These are phyloP conservation scores for Acrobasis repandana DNA, from an alignment of 2,888 invertebrate genomes.

Conservation along the genomic window DNA sequence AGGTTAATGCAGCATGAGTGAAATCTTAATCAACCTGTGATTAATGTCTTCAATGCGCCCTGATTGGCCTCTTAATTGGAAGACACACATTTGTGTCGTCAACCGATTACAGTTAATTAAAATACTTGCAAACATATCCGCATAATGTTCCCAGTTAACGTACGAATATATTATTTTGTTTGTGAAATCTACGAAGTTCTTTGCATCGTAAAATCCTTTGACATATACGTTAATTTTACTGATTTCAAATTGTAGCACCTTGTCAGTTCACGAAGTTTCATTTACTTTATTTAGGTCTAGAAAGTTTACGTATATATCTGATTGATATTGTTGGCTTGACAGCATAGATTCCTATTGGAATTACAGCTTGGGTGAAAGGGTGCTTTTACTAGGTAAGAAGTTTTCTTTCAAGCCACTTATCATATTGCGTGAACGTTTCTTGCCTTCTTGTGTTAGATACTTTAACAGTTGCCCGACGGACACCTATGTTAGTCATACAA, in stretches of 20 bases:
- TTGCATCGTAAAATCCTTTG: neutral
- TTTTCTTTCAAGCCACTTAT: no score
- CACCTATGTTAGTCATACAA: neutral
- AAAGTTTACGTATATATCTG: no score
- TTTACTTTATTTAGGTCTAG: no score
- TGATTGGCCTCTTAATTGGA: constrained; percentile 10
- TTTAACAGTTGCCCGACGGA: neutral
- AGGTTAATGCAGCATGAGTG: neutral
- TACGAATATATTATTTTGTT: constrained; percentile 5
- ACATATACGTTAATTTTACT: no score
- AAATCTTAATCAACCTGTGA: constrained; percentile 11
- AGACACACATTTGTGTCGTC: constrained; percentile 10
- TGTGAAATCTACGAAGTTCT: neutral
- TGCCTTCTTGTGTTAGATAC: no score
- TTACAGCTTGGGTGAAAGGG: no score
- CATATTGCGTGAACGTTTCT: no score
- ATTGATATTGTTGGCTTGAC: no score
- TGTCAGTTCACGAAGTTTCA: no score
- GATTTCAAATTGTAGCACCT: no score
- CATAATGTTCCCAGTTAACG: constrained; percentile 6
- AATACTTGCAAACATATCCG: constrained; percentile 5
- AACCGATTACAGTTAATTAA: constrained; percentile 10
- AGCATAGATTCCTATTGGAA: no score
- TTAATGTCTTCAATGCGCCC: constrained; percentile 1
- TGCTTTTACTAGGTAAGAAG: no score